Evolutionary conservation across 1,140 invertebrate species (phyloP).

Genomic region (Proctacanthus coquilletti): DNA sequence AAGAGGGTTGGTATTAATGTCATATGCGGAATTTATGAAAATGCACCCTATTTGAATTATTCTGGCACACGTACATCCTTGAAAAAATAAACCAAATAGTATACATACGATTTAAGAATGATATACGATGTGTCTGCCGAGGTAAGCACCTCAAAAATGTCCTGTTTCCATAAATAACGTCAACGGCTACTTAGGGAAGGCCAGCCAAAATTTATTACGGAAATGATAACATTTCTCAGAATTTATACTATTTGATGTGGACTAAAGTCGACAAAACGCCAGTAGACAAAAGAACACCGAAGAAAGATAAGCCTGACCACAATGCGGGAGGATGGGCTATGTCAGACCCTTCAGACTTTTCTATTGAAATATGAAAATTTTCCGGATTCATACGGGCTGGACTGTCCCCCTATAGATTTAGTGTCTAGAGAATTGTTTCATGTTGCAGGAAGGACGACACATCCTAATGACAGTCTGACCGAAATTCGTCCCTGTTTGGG

Average conservation of each 20-base stretch:
- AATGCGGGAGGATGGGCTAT: background rate
- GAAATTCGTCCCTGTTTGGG: too few relatives aligned
- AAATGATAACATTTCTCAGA: background rate
- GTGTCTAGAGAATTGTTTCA: background rate
- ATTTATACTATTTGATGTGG: constrained; percentile 1
- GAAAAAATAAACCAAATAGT: too few relatives aligned
- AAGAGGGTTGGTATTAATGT: too few relatives aligned
- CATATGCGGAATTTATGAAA: too few relatives aligned
- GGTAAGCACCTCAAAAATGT: background rate
- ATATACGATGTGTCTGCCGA: background rate
- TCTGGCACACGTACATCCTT: too few relatives aligned
- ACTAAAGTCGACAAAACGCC: background rate
- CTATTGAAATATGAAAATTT: background rate
- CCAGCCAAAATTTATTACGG: background rate
- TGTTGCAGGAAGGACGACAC: background rate
- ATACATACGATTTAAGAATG: background rate
- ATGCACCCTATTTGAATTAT: too few relatives aligned
- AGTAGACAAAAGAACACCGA: background rate
- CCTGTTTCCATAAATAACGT: too few relatives aligned
- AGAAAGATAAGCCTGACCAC: background rate
- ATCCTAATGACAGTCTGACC: background rate
- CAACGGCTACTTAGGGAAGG: too few relatives aligned
- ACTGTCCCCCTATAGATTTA: background rate
- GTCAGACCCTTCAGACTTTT: background rate
- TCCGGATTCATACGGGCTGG: background rate